Conservation (phyloP, 2,113 vertebrate species). For the Falcunculus frontatus region DNA sequence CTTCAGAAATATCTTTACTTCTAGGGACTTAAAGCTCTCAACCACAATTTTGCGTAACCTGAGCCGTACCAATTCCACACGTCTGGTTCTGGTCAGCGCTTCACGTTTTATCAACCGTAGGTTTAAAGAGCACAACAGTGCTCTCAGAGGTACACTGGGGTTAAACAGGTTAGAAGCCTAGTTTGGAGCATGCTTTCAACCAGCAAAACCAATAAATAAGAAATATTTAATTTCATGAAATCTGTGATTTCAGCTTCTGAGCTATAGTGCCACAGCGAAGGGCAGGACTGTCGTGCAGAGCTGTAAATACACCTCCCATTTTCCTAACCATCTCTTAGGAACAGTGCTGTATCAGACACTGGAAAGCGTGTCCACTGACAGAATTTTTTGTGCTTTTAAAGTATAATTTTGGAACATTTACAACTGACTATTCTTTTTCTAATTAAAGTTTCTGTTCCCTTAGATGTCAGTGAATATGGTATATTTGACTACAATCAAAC, state of each 20-base stretch:
- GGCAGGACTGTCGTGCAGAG: background rate
- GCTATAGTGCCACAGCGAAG: accelerated
- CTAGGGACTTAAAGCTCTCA: background rate
- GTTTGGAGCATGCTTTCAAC: background rate
- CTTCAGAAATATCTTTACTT: background rate
- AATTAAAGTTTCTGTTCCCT: slow-evolving; percentile 17
- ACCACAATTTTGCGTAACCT: background rate
- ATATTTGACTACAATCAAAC: background rate
- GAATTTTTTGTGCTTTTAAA: slow-evolving; percentile 5
- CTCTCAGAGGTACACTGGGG: background rate
- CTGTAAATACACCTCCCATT: background rate
- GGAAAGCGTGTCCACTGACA: background rate
- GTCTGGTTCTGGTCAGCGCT: background rate
- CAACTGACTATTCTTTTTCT: background rate
- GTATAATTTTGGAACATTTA: slow-evolving; percentile 14
- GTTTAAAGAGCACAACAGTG: background rate
- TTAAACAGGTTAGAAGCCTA: background rate
- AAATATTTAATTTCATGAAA: background rate
- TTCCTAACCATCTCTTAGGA: background rate
- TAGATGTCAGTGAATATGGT: background rate
- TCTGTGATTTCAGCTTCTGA: background rate
- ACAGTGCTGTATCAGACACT: background rate
- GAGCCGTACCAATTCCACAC: accelerated
- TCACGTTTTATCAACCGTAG: background rate
- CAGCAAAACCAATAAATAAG: background rate